Evolutionary conservation across 2,888 invertebrate species (phyloP), one percentile per base, ranked within the genome.

Genomic region (Coecobrya sp.): DNA sequence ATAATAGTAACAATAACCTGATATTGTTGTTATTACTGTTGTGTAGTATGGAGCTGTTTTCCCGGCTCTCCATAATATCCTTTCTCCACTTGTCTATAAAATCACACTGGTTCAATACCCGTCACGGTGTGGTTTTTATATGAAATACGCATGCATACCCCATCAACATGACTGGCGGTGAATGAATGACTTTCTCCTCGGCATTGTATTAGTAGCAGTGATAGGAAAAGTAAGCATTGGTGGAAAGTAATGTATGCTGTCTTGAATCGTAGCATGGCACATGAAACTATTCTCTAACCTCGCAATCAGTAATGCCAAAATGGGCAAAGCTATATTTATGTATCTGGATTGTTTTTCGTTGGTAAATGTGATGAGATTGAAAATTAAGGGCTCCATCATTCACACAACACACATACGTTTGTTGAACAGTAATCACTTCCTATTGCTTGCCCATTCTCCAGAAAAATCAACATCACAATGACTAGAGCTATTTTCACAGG

Each of bases 301-400:
- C n/a, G n/a, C 52, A 55, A 30, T 16, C 8, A 27, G 30, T 27
- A 19, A 45, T n/a, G 22, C 19, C 16, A 45, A 45, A 76, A 22
- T 76, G 30, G 68, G 30, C 27, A 68, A 68, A 42, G 27, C 19
- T 45, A 30, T 30, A 81, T 0, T 2, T 45, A 11, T 19, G 22
- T 55, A 19, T 19, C 59, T 59, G 25, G 27, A 70, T 68, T 10
- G 68, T 59, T 59, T 59, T 79, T 25, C 27, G 70, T 52, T 65
- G 55, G 86, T 59, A 79, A 89, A 82, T 89, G 81, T 89, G 89
- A 82, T 82, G 89, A 89, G 89, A 89, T 89, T 81, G 89, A 82
- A 89, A 89, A 89, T 89, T 89, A 89, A 81, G 82, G 68, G 82
- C n/a, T 89, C 30, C 81, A 62, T 89, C 19, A 86, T 42, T 79